phyloP scores from a whole-genome alignment of 2,113 vertebrate species.

The Macrotus californicus region DNA sequence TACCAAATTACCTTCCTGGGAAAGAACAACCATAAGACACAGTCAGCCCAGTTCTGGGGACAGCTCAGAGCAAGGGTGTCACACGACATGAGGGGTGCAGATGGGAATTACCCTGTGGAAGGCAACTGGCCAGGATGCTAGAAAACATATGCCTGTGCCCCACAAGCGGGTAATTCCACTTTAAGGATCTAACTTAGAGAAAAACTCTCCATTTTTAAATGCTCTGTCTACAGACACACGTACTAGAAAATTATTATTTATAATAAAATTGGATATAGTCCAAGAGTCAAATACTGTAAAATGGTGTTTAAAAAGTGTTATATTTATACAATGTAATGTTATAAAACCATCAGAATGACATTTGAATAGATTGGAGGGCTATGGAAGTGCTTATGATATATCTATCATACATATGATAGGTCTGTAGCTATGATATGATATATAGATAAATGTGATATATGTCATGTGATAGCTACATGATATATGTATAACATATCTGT shows the following conservation, averaged over 20 bases:
- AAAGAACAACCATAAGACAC: background rate
- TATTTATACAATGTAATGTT: background rate
- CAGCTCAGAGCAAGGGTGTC: background rate
- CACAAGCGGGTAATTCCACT: background rate
- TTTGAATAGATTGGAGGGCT: background rate
- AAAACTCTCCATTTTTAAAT: background rate
- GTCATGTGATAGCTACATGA: no score
- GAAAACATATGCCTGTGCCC: background rate
- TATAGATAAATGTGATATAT: no score
- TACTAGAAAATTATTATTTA: background rate
- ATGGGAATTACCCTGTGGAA: background rate
- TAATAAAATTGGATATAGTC: background rate
- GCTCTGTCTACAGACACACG: background rate
- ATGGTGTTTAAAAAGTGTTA: background rate
- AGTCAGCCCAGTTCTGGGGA: background rate
- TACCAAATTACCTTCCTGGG: background rate
- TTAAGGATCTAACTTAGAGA: background rate
- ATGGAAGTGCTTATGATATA: background rate
- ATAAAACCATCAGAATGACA: background rate
- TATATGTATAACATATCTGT: background rate
- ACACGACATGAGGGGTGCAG: fast-evolving
- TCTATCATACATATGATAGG: no score
- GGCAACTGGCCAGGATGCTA: background rate
- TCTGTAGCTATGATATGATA: no score
- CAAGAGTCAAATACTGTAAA: background rate